Evolutionary conservation across 1,140 invertebrate species (phyloP), one percentile per base, ranked within the genome.

Genomic region (Caerostris extrusa): DNA sequence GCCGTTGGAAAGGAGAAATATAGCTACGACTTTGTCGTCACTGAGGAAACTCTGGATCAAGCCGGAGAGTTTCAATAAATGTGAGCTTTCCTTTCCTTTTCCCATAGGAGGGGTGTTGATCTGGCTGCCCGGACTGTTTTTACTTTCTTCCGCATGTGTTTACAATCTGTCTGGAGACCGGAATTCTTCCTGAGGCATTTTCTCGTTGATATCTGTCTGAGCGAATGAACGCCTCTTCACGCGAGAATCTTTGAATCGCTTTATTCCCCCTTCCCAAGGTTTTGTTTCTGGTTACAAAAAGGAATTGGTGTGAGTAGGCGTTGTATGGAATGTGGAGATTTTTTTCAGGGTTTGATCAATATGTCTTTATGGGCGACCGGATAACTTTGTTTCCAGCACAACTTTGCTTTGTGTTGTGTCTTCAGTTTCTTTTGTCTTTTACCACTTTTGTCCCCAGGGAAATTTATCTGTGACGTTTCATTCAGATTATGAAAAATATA

Each of bases 61-160:
- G 12, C 34, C 53, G 3, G n/a, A 57, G 81, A 83, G 81, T 56
- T 14, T 56, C 53, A 83, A 83, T 57, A 83, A 83, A 83, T 83
- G 56, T 56, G 81, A 57, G 53, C 55, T 83, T 53, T 83, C 81
- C 56, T 56, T 5, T 83, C 53, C 5, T 12, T 57, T 83, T 56
- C 81, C 81, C 81, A 5, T 10, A 83, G 81, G 81, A 57, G n/a
- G 12, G 53, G 12, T 12, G 81, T 83, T 83, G 12, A 83, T 56
- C 81, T 83, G 56, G 81, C 81, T 83, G 56, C 81, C 56, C 53
- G 55, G 81, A 14, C 81, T 71, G 56, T n/a, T 83, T 83, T 83
- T 83, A 57, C 56, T 57, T 56, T 19, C 56, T 53, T 14, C 14
- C 12, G 12, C 81, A 57, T 83, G 12, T 83, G 81, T 83, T 83